Conservation (phyloP, 2,888 invertebrate genomes). For the Auanema sp. region DNA sequence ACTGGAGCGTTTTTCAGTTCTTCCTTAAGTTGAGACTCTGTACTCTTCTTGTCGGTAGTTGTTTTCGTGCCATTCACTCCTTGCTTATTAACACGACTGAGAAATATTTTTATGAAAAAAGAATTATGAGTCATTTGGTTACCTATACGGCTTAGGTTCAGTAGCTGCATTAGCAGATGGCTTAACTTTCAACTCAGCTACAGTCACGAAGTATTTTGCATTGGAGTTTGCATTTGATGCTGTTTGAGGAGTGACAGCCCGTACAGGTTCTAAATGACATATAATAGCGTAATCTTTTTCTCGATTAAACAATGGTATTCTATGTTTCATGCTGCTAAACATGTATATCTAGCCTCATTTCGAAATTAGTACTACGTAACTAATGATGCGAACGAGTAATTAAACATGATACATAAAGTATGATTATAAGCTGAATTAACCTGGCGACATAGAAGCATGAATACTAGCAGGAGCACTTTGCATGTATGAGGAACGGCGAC, state of each 20-base stretch:
- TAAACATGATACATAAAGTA: background rate
- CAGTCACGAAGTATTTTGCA: constrained; percentile 42
- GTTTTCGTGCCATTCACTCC: constrained; percentile 20
- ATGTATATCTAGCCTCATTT: background rate
- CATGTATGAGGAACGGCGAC: constrained; percentile 11
- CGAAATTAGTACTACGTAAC: background rate
- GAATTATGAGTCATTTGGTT: background rate
- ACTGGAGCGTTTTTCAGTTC: constrained; percentile 14
- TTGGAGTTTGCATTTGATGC: constrained; percentile 2
- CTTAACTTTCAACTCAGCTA: constrained; percentile 34
- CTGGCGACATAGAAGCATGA: constrained; percentile 21
- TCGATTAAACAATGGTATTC: too few species aligned
- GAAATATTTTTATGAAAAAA: background rate
- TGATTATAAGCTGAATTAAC: background rate
- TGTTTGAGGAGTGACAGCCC: background rate
- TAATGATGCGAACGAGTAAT: background rate
- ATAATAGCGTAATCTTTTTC: background rate
- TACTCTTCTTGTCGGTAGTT: constrained; percentile 23
- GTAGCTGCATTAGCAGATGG: background rate
- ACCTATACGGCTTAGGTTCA: constrained; percentile 21
- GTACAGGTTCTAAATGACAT: constrained; percentile 26
- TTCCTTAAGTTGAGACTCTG: constrained; percentile 23
- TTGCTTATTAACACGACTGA: constrained; percentile 14
- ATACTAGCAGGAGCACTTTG: constrained; percentile 22
- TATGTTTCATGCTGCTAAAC: background rate